These are phyloP conservation scores for Brachyistius frenatus DNA, from an alignment of 2,113 vertebrate species.

Conservation along the genomic window DNA sequence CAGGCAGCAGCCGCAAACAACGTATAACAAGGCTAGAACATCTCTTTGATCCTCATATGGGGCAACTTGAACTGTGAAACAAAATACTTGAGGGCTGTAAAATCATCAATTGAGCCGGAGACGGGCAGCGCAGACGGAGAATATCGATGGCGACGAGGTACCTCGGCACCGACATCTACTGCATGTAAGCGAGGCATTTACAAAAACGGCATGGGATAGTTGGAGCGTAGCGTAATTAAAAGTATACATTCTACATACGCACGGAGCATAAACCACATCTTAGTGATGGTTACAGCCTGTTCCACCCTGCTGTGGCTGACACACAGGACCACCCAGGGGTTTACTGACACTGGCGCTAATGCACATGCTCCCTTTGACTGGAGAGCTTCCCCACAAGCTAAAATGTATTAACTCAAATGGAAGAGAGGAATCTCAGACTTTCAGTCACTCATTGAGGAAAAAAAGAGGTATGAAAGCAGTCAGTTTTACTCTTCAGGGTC, in stretches of 20 bases:
- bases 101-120: constrained; percentile 31
- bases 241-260: not conserved
- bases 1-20: constrained; percentile 56
- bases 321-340: constrained; percentile 61
- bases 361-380: not conserved
- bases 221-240: constrained; percentile 13
- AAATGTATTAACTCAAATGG: constrained; percentile 37
- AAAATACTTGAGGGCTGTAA: constrained; percentile 41
- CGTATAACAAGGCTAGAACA: constrained; percentile 48
- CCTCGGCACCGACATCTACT: not conserved
- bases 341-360: constrained; percentile 35
- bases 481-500: constrained; percentile 8
- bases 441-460: constrained; percentile 17
- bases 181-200: not conserved
- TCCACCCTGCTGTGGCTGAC: constrained; percentile 44
- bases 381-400: constrained; percentile 20
- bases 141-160: constrained; percentile 7
- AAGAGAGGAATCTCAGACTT: constrained; percentile 21
- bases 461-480: constrained; percentile 29
- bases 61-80: constrained; percentile 61
- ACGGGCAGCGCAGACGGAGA: constrained; percentile 26
- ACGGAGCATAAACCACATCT: constrained; percentile 36
- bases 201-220: not conserved
- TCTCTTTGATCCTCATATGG: constrained; percentile 51
- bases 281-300: constrained; percentile 35